Evolutionary conservation across 2,888 invertebrate species (phyloP), one percentile per base, ranked within the genome.

Genomic region (Scaptodrosophila latifasciaeformis): DNA sequence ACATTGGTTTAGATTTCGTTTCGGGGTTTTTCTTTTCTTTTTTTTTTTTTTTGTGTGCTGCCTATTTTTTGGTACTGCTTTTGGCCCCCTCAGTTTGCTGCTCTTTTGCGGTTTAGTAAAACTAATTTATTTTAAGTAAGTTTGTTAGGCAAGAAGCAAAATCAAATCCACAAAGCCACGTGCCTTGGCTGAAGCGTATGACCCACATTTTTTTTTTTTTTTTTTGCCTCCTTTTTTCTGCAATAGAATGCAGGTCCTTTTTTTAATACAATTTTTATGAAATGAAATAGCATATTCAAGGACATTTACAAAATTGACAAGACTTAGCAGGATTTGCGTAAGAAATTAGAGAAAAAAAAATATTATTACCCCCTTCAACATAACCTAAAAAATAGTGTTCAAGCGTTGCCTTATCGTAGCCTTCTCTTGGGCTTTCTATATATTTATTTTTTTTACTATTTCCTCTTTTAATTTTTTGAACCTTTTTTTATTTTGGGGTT

Each of bases 41-140:
- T 6, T 17, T 15, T 9, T 24, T 46, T 27, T 27, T 47, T 50
- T 43, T 21, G 27, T 54, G 4, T 10, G 9, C 6, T 13, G 43
- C 29, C 37, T 15, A 1, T 10, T 37, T 37, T 37, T 15, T 17
- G n/a, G n/a, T 15, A 18, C 18, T 15, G 17, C 37, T 17, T 15
- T 2, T 17, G 10, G 17, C 18, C 18, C 18, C 17, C 18, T 17
- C 15, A 12, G 10, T 27, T 9, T n/a, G 18, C 43, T 49, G 47
- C 45, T 53, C 56, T 55, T 70, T 64, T 75, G 76, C 58, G 79
- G 69, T 64, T 75, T 66, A 54, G 62, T 61, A 60, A 69, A 74
- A 76, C 76, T 76, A 79, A 75, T 79, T 74, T 79, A 71, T 70
- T 78, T 77, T 49, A 70, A 77, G 70, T 67, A 60, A 74, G 67